Evolutionary conservation across 2,888 invertebrate genomes (phyloP), one percentile per base, ranked within the genome.

Genomic region (Prostheceraeus crozeri): DNA sequence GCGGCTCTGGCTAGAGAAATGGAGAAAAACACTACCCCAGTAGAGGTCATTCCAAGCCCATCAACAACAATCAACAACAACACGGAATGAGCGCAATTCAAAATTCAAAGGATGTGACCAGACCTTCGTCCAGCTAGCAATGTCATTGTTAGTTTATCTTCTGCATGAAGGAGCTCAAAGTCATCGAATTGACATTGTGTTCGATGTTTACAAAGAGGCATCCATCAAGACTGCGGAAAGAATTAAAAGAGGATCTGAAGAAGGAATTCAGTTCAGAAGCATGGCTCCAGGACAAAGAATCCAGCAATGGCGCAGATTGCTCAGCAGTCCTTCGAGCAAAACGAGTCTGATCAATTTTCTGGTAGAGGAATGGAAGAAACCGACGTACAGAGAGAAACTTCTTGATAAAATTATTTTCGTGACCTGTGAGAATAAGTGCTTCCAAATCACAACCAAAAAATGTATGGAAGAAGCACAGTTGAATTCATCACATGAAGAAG

Each of bases 141-240:
- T 56, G 16, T 33, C 25, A 16, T 31, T 59, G 6, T 31, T 64
- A 45, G 23, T 16, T 3, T 35, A 52, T 36, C 56, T 51, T 23
- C 56, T 64, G 25, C 36, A 45, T 10, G 60, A 58, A 35, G 59
- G 59, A n/a, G 11, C 14, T n/a, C 6, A 10, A 8, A 60, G 60
- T 48, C n/a, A 56, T n/a, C 48, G 62, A 52, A 57, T 64, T 31
- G 62, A 62, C 52, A 46, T 64, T 30, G 59, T 64, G 10, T 65
- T 65, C 40, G 62, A 65, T 36, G 48, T 45, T 3, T 65, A 65
- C 57, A 52, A 28, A 30, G 60, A 60, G 3, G 36, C 21, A 33
- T 64, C 60, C 19, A 65, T 65, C 48, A 65, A 64, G 60, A 59
- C 57, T 19, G 46, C 56, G 16, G 64, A 65, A 58, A 28, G 60